Evolutionary conservation across 2,888 invertebrate genomes (phyloP), one percentile per base, ranked within the genome.

Genomic region (Plagiodera versicolora): DNA sequence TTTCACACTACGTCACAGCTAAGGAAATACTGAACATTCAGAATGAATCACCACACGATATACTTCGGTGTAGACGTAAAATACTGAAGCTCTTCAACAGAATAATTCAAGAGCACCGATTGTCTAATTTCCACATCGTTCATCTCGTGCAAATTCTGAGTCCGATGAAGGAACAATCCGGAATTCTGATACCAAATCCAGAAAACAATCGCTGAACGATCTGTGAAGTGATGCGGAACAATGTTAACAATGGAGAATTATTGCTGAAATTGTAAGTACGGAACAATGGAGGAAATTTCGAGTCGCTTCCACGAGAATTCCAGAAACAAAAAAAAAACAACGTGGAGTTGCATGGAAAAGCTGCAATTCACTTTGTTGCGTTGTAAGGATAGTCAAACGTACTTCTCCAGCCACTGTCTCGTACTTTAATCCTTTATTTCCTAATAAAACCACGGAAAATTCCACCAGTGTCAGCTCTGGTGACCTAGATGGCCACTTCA

Each of bases 181-280:
- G 14, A 14, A 39, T 39, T n/a, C 39, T 39, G 39, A n/a, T 39
- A 39, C 14, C 39, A 39, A 39, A 39, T 39, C 39, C 14, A 4
- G 14, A 10, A 39, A n/a, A 39, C 39, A 39, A 8, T 39, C 39
- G 14, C 39, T 3, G 14, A 39, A 39, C 11, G 39, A 39, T 39
- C 39, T 14, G 39, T 39, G 39, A 39, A 39, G 39, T 39, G 39
- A 39, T 39, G 39, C 39, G 4, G 39, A n/a, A n/a, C 3, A 39
- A 39, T 39, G 39, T 39, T 39, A 39, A 39, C 39, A 39, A 39
- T n/a, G 39, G 39, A 39, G 14, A 39, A 39, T 39, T 39, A 39
- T 11, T 14, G 39, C 39, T 14, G 39, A n/a, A 39, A 39, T 39
- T 14, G 11, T 39, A 39, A 39, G 39, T 14, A 39, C 10, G 6